phyloP scores from a whole-genome alignment of 1,140 invertebrate species.

The Globodera rostochiensis region DNA sequence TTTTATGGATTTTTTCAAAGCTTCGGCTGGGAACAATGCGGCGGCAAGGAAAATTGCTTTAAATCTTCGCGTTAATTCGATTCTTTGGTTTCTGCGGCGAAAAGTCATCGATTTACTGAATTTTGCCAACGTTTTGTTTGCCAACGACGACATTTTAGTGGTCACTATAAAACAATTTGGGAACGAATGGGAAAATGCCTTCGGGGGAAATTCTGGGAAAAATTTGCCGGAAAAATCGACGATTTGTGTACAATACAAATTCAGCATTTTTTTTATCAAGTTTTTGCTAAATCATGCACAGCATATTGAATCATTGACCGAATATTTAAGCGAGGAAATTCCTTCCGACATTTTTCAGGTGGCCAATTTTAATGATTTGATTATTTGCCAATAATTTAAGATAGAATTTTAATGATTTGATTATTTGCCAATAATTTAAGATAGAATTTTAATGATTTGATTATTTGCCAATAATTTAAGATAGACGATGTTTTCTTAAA shows the following conservation, averaged over 20 bases:
- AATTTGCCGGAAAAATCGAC: background rate
- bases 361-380: too few species aligned
- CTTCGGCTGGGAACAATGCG: background rate
- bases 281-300: background rate
- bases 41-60: background rate
- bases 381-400: too few species aligned
- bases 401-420: too few species aligned
- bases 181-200: background rate
- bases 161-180: background rate
- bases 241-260: background rate
- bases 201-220: background rate
- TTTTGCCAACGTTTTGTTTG: background rate
- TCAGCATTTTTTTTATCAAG: background rate
- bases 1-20: background rate
- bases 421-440: too few species aligned
- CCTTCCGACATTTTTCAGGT: background rate
- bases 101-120: background rate
- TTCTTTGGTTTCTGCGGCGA: background rate
- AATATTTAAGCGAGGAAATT: background rate
- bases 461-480: too few species aligned
- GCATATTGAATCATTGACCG: background rate
- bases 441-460: too few species aligned
- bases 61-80: background rate
- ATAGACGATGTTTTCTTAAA: too few species aligned
- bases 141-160: background rate